Percentiles rank a stretch among this genome's conserved stretches.
phyloP scores from a whole-genome alignment of 1,140 invertebrate species.

The Marisa cornuarietis region DNA sequence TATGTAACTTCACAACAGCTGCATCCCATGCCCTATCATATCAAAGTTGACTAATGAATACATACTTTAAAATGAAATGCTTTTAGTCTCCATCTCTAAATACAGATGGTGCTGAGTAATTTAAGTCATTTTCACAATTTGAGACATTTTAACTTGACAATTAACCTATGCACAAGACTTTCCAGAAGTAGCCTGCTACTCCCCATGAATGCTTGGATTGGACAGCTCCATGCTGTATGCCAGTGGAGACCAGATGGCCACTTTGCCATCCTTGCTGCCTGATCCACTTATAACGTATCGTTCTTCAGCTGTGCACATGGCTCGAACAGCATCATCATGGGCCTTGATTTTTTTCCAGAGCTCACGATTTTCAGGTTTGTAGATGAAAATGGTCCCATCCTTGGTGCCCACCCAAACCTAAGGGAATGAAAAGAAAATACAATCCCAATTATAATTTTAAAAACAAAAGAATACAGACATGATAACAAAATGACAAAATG shows the following conservation, averaged over 20 bases:
- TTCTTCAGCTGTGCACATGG: conserved; percentile 46
- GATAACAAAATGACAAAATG: not conserved
- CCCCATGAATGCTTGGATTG: conserved; percentile 15
- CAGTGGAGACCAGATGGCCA: conserved; percentile 53
- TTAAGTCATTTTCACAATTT: not conserved
- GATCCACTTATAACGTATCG: conserved; percentile 49
- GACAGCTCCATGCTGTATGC: conserved; percentile 22
- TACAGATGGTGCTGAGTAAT: not conserved
- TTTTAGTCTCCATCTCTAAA: not conserved
- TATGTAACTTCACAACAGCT: not conserved
- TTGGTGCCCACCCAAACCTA: conserved; percentile 55
- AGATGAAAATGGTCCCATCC: conserved; percentile 47
- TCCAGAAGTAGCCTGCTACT: not conserved
- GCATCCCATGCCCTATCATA: not conserved
- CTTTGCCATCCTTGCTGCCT: conserved; percentile 52
- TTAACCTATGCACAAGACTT: not conserved
- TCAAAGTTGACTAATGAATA: not conserved
- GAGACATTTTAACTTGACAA: not conserved
- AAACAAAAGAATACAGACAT: not conserved
- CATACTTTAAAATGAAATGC: not conserved
- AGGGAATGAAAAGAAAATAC: not conserved
- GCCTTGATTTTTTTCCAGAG: conserved; percentile 43
- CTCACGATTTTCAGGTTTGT: conserved; percentile 26
- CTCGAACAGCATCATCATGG: conserved; percentile 52
- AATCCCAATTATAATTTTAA: not conserved